These are phyloP conservation scores for Morpho achilles DNA, from an alignment of 2,888 invertebrate genomes.

Conservation along the genomic window DNA sequence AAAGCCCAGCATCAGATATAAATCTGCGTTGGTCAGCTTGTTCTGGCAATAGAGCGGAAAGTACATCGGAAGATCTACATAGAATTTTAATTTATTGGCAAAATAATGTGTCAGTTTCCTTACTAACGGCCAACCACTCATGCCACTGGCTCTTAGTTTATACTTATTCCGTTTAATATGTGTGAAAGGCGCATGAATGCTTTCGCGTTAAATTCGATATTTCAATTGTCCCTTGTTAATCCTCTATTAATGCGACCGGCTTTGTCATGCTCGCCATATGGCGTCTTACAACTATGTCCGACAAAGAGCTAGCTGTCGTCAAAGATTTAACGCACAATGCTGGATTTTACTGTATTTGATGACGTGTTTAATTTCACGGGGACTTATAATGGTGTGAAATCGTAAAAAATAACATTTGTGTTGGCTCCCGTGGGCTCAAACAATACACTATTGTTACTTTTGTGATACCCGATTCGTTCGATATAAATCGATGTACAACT, in stretches of 20 bases:
- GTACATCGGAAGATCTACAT: no score
- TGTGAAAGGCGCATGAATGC: conserved; percentile 19
- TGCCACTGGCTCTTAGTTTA: conserved; percentile 3
- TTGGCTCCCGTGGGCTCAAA: conserved; percentile 44
- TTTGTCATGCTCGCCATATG: conserved; percentile 61
- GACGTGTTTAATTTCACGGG: conserved; percentile 60
- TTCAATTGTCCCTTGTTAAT: conserved; percentile 53
- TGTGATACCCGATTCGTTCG: conserved; percentile 28
- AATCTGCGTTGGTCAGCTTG: no score
- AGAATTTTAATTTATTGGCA: no score
- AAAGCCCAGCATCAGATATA: no score
- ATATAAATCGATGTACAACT: conserved; percentile 18
- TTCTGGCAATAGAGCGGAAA: no score
- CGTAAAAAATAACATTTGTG: conserved; percentile 44
- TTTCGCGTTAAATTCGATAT: conserved; percentile 52
- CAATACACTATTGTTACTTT: conserved; percentile 31
- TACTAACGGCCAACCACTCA: no score
- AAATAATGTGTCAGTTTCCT: no score
- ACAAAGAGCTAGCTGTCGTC: conserved; percentile 52
- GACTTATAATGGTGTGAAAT: conserved; percentile 56
- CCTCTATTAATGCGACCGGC: conserved; percentile 40
- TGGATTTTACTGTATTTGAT: conserved; percentile 55
- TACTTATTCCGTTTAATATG: conserved; percentile 14
- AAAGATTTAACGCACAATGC: conserved; percentile 47
- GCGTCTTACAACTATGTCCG: conserved; percentile 47